Evolutionary conservation across 2,113 vertebrate species (phyloP).

Genomic region (Solea senegalensis): DNA sequence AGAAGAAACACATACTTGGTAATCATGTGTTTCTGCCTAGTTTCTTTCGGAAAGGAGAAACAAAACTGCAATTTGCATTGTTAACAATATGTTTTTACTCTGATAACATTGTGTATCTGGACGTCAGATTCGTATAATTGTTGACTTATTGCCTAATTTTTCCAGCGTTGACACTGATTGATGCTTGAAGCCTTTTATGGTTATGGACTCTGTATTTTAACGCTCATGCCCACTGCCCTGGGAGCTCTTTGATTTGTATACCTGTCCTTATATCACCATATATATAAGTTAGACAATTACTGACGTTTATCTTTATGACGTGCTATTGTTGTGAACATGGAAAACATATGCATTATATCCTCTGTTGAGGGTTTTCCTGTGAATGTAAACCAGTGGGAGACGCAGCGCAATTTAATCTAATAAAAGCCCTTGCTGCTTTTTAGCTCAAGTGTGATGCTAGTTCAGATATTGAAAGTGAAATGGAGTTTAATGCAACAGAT

Average conservation of each 20-base stretch:
- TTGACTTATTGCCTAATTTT: too few species aligned
- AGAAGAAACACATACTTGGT: too few species aligned
- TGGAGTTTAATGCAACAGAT: constrained; percentile 52
- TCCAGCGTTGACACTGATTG: not conserved
- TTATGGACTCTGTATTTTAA: not conserved
- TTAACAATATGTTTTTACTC: not conserved
- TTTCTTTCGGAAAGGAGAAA: too few species aligned
- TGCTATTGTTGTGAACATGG: not conserved
- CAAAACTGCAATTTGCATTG: too few species aligned
- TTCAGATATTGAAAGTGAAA: constrained; percentile 58
- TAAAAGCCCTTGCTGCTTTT: constrained; percentile 37
- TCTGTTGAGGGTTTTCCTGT: not conserved
- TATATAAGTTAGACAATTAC: not conserved
- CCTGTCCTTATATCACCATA: not conserved
- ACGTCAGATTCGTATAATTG: not conserved
- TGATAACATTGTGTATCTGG: not conserved
- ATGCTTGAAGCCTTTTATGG: not conserved
- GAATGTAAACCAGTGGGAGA: not conserved
- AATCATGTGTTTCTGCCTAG: too few species aligned
- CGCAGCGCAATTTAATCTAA: constrained; percentile 18
- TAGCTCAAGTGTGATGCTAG: constrained; percentile 34
- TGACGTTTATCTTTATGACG: not conserved
- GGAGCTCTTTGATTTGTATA: not conserved
- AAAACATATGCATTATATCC: not conserved
- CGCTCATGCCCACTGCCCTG: not conserved